Percentiles rank a stretch among this genome's conserved stretches.
phyloP scores from a whole-genome alignment of 2,797 vertebrate genomes.

The Chaunax sp. region DNA sequence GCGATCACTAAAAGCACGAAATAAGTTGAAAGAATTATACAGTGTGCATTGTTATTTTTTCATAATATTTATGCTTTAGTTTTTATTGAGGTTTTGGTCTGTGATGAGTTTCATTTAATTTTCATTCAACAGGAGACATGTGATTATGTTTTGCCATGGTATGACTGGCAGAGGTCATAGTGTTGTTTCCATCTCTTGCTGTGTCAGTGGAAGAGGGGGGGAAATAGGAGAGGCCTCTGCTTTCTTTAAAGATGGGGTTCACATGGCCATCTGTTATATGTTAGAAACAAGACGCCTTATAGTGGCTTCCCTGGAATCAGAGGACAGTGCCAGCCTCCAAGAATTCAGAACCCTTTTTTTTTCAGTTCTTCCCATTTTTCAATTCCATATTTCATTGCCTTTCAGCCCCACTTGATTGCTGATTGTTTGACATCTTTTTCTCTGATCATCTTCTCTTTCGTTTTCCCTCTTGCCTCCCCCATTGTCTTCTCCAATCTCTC shows the following conservation, averaged over 20 bases:
- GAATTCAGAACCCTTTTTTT: conserved; percentile 49
- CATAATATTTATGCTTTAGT: background rate
- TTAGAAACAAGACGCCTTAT: conserved; percentile 79
- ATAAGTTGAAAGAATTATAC: background rate
- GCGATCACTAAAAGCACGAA: background rate
- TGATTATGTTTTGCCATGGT: conserved; percentile 41
- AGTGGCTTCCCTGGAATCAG: conserved; percentile 71
- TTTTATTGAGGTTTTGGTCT: background rate
- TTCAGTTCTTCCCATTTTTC: conserved; percentile 2
- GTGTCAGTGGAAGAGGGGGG: conserved; percentile 35
- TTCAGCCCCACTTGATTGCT: background rate
- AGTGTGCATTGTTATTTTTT: background rate
- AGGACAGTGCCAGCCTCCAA: conserved; percentile 61
- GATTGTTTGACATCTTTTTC: background rate
- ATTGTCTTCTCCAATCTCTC: background rate
- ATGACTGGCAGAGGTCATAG: conserved; percentile 50
- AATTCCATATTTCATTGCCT: background rate
- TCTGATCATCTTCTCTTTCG: background rate
- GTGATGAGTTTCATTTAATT: background rate
- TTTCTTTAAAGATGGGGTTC: conserved; percentile 51
- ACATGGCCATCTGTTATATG: conserved; percentile 76
- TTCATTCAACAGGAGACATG: conserved; percentile 13
- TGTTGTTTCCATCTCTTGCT: conserved; percentile 64
- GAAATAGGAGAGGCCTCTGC: conserved; percentile 38
- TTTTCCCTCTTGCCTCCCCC: background rate